Percentiles rank a stretch among this genome's conserved stretches.
Evolutionary conservation across 2,113 vertebrate genomes (phyloP).

Genomic region (Datnioides undecimradiatus): DNA sequence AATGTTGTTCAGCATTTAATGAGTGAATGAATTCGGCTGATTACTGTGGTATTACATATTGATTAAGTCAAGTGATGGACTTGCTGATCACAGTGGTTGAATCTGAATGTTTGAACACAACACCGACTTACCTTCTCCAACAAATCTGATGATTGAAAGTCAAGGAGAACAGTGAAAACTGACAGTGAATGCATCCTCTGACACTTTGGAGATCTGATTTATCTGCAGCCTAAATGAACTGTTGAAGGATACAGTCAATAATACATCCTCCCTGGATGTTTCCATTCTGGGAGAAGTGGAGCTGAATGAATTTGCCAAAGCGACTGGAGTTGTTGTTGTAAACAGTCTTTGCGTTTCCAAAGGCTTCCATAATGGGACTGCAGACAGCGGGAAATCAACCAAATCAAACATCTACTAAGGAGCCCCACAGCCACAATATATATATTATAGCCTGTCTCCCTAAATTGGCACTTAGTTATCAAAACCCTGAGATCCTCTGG

Average conservation of each 20-base stretch:
- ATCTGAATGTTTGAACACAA: neutral
- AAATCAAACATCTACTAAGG: neutral
- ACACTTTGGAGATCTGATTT: neutral
- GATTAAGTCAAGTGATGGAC: neutral
- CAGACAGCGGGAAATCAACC: constrained; percentile 40
- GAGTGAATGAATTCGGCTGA: neutral
- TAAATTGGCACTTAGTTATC: too few species aligned
- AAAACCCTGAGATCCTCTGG: too few species aligned
- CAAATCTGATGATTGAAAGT: constrained; percentile 78
- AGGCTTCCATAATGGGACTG: constrained; percentile 94
- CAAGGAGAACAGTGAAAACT: constrained; percentile 59
- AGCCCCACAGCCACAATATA: too few species aligned
- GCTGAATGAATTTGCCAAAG: constrained; percentile 94
- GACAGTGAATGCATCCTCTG: neutral
- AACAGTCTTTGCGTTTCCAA: constrained; percentile 93
- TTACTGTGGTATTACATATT: neutral
- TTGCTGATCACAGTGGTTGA: neutral
- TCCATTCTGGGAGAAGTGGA: constrained; percentile 91
- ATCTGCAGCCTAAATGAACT: neutral
- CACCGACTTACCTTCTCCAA: constrained; percentile 83
- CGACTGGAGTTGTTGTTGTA: constrained; percentile 97
- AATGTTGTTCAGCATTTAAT: neutral
- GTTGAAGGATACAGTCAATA: constrained; percentile 91
- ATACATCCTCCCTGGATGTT: constrained; percentile 94
- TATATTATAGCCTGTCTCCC: too few species aligned